Percentiles rank a stretch among this genome's conserved stretches.
These are phyloP conservation scores for Labroides dimidiatus DNA, from an alignment of 2,797 vertebrate species.

Conservation along the genomic window DNA sequence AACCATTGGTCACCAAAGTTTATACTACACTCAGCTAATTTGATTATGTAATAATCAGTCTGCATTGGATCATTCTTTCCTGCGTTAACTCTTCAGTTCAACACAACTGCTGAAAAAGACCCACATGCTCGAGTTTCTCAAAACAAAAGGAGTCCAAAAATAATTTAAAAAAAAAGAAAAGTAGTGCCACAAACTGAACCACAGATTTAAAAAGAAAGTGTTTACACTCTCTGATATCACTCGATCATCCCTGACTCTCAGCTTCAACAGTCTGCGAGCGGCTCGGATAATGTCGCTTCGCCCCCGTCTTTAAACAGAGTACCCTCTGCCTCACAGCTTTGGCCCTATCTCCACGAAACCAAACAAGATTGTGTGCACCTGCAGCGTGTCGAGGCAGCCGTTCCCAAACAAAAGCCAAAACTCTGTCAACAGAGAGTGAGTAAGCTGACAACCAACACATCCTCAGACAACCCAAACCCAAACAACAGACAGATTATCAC, in stretches of 20 bases:
- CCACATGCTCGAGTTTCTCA: background rate
- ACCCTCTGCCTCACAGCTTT: conserved; percentile 30
- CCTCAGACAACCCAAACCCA: conserved; percentile 61
- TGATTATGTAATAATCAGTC: conserved; percentile 22
- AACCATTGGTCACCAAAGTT: background rate
- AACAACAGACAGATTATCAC: conserved; percentile 55
- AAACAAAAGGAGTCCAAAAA: conserved; percentile 7
- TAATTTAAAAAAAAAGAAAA: conserved; percentile 16
- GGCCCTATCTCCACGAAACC: conserved; percentile 55
- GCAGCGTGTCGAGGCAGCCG: conserved; percentile 48
- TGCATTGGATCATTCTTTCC: background rate
- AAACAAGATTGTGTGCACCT: conserved; percentile 77
- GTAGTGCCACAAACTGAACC: conserved; percentile 1
- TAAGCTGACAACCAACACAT: conserved; percentile 45
- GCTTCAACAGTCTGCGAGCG: conserved; percentile 1
- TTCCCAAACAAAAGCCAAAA: conserved; percentile 67
- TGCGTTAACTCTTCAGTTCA: background rate
- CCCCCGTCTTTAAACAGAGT: conserved; percentile 18
- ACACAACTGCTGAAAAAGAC: background rate
- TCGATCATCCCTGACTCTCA: conserved; percentile 15
- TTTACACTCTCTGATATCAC: conserved; percentile 17
- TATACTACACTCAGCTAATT: conserved; percentile 23
- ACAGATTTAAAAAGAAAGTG: conserved; percentile 28
- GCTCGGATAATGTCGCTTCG: conserved; percentile 39
- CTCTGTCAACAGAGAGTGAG: conserved; percentile 56